phyloP scores from a whole-genome alignment of 2,113 vertebrate genomes.

The Chinchilla lanigera region DNA sequence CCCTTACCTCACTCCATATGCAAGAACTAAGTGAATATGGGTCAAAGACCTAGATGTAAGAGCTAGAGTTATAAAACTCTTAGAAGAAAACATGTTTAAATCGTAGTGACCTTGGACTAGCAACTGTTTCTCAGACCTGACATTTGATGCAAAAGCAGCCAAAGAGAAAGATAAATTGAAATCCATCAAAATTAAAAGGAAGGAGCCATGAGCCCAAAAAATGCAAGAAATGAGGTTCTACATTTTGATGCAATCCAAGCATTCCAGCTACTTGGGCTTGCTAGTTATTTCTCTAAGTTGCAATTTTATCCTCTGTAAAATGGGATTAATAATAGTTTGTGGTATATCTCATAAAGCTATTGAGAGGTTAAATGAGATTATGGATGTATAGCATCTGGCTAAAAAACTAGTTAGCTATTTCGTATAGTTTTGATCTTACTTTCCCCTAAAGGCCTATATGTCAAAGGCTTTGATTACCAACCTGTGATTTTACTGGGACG shows the following conservation, averaged over 20 bases:
- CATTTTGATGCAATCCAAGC: background rate
- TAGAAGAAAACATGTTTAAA: background rate
- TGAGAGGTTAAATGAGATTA: background rate
- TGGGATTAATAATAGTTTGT: background rate
- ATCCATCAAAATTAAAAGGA: conserved; percentile 1
- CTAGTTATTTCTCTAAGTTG: background rate
- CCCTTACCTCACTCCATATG: background rate
- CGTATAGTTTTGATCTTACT: background rate
- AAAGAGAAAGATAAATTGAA: background rate
- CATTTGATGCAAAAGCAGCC: background rate
- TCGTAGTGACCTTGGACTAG: background rate
- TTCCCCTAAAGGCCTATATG: background rate
- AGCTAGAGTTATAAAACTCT: background rate
- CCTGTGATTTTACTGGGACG: background rate
- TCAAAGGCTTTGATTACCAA: background rate
- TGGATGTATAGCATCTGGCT: background rate
- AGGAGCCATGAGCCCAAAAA: background rate
- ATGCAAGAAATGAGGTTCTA: background rate
- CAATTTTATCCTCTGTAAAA: background rate
- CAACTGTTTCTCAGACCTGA: background rate
- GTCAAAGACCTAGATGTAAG: background rate
- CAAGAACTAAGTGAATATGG: background rate
- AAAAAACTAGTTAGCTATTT: background rate
- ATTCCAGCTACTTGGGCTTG: background rate
- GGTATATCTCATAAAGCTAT: background rate